Evolutionary conservation across 2,113 vertebrate genomes (phyloP).

Genomic region (Eulemur macaco): DNA sequence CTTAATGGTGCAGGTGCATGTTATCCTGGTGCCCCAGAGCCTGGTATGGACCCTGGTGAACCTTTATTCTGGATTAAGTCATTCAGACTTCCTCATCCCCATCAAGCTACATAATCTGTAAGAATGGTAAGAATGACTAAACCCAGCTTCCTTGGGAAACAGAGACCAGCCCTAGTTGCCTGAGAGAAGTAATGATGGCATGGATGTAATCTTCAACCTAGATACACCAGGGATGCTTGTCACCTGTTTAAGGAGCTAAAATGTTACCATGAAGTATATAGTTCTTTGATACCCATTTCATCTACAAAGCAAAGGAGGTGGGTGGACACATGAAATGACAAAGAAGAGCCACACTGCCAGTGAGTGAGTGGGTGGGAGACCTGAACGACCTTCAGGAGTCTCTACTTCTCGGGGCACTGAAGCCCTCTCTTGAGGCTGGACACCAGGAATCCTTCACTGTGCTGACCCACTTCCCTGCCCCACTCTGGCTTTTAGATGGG

Average conservation of each 20-base stretch:
- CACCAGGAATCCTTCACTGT: not conserved
- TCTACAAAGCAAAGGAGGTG: not conserved
- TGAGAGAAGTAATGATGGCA: not conserved
- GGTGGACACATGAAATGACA: not conserved
- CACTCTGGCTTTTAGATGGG: not conserved
- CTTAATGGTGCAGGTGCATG: constrained; percentile 25
- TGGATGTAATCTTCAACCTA: not conserved
- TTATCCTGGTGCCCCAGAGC: constrained; percentile 48
- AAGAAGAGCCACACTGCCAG: not conserved
- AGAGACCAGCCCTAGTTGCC: not conserved
- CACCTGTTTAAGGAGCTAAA: not conserved
- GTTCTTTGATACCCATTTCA: not conserved
- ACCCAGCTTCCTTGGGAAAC: not conserved
- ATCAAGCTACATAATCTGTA: not conserved
- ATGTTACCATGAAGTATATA: not conserved
- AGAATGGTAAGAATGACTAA: not conserved
- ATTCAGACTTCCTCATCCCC: not conserved
- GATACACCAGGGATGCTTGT: not conserved
- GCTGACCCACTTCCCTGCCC: not conserved
- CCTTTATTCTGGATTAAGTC: not conserved
- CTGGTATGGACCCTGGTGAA: not conserved
- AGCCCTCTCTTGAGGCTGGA: not conserved
- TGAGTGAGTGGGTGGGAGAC: not conserved
- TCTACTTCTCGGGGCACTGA: not conserved
- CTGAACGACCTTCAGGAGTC: not conserved